Evolutionary conservation across 2,888 invertebrate species (phyloP).

Genomic region (Leucophenga montana): DNA sequence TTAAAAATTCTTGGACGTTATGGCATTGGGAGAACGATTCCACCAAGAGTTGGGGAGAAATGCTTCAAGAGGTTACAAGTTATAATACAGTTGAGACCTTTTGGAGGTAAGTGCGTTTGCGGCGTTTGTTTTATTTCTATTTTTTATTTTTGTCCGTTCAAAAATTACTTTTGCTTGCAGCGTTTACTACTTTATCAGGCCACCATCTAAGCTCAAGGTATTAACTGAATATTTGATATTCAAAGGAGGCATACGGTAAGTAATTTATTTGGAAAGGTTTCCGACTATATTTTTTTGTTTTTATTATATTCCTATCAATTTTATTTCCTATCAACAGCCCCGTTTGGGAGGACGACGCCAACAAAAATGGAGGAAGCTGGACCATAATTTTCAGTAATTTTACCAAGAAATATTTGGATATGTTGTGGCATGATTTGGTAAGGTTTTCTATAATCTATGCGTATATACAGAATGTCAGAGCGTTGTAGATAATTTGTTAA

Average conservation of each 20-base stretch:
- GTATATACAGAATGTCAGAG: too few species aligned
- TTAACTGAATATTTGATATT: conserved; percentile 87
- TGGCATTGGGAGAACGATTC: conserved; percentile 98
- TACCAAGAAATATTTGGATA: conserved; percentile 81
- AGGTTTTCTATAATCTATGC: conserved; percentile 62
- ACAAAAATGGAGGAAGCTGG: conserved; percentile 89
- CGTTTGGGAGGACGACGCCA: conserved; percentile 92
- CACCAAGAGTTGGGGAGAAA: conserved; percentile 88
- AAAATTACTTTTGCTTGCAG: conserved; percentile 73
- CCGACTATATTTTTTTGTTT: conserved; percentile 5
- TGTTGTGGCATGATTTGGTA: conserved; percentile 86
- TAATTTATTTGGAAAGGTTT: too few species aligned
- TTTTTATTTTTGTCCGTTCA: neutral
- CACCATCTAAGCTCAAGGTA: conserved; percentile 83
- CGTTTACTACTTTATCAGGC: conserved; percentile 88
- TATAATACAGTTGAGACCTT: conserved; percentile 98
- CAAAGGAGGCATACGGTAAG: conserved; percentile 76
- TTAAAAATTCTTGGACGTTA: conserved; percentile 95
- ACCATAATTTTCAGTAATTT: conserved; percentile 81
- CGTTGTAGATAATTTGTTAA: too few species aligned
- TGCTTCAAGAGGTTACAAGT: conserved; percentile 91
- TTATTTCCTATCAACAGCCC: conserved; percentile 78
- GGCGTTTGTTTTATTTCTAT: conserved; percentile 77
- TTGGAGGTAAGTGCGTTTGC: conserved; percentile 76
- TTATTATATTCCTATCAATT: too few species aligned